Percentiles rank a stretch among this genome's conserved stretches.
Evolutionary conservation across 2,797 vertebrate species (phyloP).

Genomic region (Fistularia commersonii): DNA sequence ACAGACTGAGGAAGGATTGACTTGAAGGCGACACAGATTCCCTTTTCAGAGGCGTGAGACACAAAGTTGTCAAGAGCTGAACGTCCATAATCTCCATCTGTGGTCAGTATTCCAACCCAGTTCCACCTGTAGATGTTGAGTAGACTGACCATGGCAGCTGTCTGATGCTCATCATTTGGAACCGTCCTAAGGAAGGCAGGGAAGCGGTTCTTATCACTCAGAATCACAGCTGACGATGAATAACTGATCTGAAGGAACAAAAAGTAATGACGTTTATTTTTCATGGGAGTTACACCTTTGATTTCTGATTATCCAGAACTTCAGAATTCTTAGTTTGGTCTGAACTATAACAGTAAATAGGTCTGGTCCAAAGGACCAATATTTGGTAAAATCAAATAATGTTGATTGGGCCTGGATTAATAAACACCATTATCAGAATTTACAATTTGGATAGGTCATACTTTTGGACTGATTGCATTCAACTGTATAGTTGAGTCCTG

Average conservation of each 20-base stretch:
- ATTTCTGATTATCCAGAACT: too few species aligned
- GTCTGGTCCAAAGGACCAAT: too few species aligned
- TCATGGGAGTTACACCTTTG: too few species aligned
- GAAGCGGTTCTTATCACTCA: constrained; percentile 87
- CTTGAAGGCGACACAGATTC: constrained; percentile 86
- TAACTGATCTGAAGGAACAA: constrained; percentile 81
- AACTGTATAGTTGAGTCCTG: too few species aligned
- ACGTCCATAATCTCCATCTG: constrained; percentile 84
- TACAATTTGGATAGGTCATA: too few species aligned
- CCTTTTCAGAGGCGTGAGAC: constrained; percentile 66
- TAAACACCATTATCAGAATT: too few species aligned
- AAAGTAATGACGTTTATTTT: neutral
- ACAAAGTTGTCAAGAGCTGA: constrained; percentile 79
- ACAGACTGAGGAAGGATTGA: constrained; percentile 79
- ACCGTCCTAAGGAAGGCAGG: constrained; percentile 86
- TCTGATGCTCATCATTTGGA: constrained; percentile 84
- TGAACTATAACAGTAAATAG: too few species aligned
- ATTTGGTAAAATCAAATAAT: too few species aligned
- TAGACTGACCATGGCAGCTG: constrained; percentile 81
- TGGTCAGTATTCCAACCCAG: constrained; percentile 84
- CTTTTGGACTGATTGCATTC: too few species aligned
- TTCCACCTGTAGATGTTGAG: constrained; percentile 78
- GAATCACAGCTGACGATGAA: constrained; percentile 82
- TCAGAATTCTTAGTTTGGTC: too few species aligned
- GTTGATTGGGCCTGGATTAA: too few species aligned